Evolutionary conservation across 37 sponge, comb jelly and placozoan species (phyloP), one percentile per base, ranked within the genome.

Genomic region (Ephydatia muelleri): DNA sequence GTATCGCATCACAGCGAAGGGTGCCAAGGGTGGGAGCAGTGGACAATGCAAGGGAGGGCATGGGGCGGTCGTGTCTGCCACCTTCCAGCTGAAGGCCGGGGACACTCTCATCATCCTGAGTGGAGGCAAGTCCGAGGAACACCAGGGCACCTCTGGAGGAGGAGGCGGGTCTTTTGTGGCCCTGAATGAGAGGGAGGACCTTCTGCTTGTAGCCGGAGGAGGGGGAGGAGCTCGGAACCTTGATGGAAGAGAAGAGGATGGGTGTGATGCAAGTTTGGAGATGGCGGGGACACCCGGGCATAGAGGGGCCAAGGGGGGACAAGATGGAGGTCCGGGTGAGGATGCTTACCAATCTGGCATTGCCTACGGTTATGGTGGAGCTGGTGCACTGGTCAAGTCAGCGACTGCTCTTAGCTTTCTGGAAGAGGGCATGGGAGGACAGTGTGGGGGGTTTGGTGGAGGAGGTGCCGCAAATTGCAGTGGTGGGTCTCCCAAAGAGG

Each of bases 141-240:
- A 82, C 36, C 64, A 72, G 22, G 85, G 81, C 21, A 82, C 79
- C 72, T 69, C 86, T 49, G 93, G 93, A 28, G 93, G 93, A 19
- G 93, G 87, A 13, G 93, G 93, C 5, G 93, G 93, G 8, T 82
- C 89, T 6, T 93, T 93, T 70, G 84, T 93, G 47, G 78, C 90
- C 25, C 49, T 90, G 30, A 85, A 85, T 36, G 86, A 85, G 25
- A 9, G 3, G 72, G 76, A 80, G 30, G 84, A 80, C 72, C 76
- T 91, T 23, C 87, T 93, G 37, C 85, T 93, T 30, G 93, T 75
- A 26, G 93, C 93, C 2, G 93, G 93, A 30, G 93, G 93, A 23
- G 93, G 93, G 0, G 93, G 93, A 0, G 93, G 93, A 4, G 89
- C 93, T 28, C 74, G 89, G 21, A 89, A 89, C 49, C 73, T 72